phyloP scores from a whole-genome alignment of 2,888 invertebrate genomes.

The Eutolmus rufibarbis region DNA sequence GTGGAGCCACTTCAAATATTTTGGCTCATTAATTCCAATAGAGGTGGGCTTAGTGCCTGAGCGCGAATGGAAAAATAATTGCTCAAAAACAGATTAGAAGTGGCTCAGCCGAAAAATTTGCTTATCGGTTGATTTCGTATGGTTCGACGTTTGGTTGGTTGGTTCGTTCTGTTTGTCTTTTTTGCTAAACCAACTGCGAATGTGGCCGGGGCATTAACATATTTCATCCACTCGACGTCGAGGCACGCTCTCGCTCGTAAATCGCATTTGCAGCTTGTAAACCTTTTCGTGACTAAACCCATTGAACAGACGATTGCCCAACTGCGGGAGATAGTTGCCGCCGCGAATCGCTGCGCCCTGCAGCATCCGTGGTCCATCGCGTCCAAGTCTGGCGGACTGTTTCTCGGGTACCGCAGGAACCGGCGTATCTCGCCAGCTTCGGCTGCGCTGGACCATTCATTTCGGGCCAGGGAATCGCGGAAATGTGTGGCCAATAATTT shows the following conservation, averaged over 20 bases:
- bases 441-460: slow-evolving; percentile 14
- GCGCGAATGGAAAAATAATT: neutral
- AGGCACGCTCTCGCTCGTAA: slow-evolving; percentile 25
- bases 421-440: neutral
- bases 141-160: neutral
- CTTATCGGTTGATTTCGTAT: neutral
- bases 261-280: slow-evolving; percentile 47
- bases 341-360: neutral
- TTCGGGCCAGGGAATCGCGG: slow-evolving; percentile 9
- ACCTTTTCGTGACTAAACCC: slow-evolving; percentile 42
- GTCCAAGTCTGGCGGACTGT: neutral
- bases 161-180: neutral
- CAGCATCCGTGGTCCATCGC: neutral
- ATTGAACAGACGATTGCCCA: slow-evolving; percentile 21
- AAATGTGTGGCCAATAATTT: slow-evolving; percentile 41
- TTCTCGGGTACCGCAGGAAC: neutral
- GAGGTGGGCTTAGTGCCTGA: neutral
- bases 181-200: neutral
- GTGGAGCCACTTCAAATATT: slow-evolving; percentile 21
- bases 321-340: slow-evolving; percentile 22
- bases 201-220: neutral
- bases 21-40: slow-evolving; percentile 5
- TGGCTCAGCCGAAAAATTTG: neutral
- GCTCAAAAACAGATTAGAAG: neutral
- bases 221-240: neutral